These are phyloP conservation scores for Halcyon senegalensis DNA, from an alignment of 2,113 vertebrate species.

Conservation along the genomic window DNA sequence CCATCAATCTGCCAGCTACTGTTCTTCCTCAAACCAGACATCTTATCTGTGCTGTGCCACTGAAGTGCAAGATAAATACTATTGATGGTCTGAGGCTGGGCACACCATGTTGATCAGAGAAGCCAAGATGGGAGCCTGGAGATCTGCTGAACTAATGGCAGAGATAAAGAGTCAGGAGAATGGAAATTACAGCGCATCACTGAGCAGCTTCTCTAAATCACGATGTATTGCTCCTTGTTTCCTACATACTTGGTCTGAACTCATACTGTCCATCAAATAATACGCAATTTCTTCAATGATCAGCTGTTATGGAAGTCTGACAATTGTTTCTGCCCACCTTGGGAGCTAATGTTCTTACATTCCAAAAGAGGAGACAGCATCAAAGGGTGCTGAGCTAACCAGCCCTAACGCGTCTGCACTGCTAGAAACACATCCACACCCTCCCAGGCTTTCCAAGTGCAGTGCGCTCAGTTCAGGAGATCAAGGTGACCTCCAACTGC, in stretches of 20 bases:
- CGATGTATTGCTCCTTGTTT: not conserved
- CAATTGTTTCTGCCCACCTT: not conserved
- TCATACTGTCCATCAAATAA: not conserved
- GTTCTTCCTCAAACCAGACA: not conserved
- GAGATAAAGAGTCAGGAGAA: not conserved
- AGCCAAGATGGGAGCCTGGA: not conserved
- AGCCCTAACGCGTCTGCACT: not conserved
- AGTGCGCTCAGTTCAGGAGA: slow-evolving; percentile 72
- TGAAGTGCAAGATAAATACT: not conserved
- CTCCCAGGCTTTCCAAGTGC: slow-evolving; percentile 44
- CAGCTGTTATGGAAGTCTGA: not conserved
- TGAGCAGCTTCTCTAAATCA: not conserved
- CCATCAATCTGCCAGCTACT: not conserved
- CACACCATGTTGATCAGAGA: not conserved
- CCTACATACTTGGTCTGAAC: not conserved
- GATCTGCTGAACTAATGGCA: not conserved
- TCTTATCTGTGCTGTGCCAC: not conserved
- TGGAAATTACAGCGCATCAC: not conserved
- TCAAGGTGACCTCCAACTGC: slow-evolving; percentile 83
- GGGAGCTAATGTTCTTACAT: not conserved
- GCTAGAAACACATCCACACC: not conserved
- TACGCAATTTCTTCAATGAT: not conserved
- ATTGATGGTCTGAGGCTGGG: not conserved
- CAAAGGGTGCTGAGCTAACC: not conserved
- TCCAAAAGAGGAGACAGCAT: not conserved